These are phyloP conservation scores for Pyrrhosoma nymphula DNA, from an alignment of 2,888 invertebrate genomes.

Conservation along the genomic window DNA sequence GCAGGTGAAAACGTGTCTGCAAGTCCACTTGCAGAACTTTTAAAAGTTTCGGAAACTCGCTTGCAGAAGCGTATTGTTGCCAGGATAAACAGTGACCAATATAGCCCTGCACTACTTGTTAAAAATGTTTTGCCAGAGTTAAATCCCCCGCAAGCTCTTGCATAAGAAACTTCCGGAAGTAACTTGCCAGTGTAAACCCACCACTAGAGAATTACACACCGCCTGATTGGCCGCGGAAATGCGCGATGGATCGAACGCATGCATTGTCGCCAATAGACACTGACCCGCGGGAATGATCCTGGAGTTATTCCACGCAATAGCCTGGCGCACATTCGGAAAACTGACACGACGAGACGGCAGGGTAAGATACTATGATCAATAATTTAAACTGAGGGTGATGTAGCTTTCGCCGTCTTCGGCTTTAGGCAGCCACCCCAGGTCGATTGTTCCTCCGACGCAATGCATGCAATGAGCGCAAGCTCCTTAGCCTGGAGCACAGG, in stretches of 20 bases:
- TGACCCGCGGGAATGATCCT: neutral
- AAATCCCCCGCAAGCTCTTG: too few relatives aligned
- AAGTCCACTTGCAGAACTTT: too few relatives aligned
- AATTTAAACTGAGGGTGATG: neutral
- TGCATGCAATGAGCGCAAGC: conserved; percentile 5
- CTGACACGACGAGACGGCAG: neutral
- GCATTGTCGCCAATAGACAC: neutral
- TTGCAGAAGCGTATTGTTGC: too few relatives aligned
- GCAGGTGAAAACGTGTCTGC: too few relatives aligned
- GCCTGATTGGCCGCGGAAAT: neutral
- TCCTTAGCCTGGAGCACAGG: neutral
- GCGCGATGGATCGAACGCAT: neutral
- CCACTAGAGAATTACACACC: neutral
- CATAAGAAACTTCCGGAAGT: too few relatives aligned
- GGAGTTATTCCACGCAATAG: neutral
- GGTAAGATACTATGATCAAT: conserved; percentile 3
- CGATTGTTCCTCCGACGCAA: conserved; percentile 34
- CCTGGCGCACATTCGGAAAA: neutral
- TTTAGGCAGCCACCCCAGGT: conserved; percentile 20
- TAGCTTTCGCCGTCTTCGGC: conserved; percentile 20
- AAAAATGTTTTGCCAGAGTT: too few relatives aligned
- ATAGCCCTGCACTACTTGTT: too few relatives aligned
- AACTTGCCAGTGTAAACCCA: too few relatives aligned
- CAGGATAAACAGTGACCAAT: too few relatives aligned
- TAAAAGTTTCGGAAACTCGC: too few relatives aligned